A percentile compares a stretch with the other conserved stretches of the same genome.
These are phyloP conservation scores for Onthophagus taurus DNA, from an alignment of 1,140 invertebrate species.

Conservation along the genomic window DNA sequence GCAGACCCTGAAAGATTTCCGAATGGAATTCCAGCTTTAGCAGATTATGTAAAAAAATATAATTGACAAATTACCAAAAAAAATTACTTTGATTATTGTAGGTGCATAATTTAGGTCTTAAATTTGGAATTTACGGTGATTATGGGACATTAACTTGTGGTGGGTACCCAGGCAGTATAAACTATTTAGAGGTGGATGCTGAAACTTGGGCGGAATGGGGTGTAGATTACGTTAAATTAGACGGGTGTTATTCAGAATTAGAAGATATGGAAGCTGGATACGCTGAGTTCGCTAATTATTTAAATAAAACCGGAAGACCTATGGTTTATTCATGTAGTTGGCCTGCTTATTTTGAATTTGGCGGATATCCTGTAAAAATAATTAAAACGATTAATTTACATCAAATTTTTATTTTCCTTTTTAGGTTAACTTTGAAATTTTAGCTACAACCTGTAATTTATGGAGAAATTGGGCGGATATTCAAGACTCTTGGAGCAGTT, in stretches of 20 bases:
- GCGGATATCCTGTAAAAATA: slow-evolving; percentile 12
- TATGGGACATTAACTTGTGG: slow-evolving; percentile 75
- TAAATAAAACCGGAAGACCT: slow-evolving; percentile 70
- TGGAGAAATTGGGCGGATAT: slow-evolving; percentile 87
- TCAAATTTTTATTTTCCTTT: slow-evolving; percentile 22
- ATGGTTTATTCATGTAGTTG: slow-evolving; percentile 86
- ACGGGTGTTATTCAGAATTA: slow-evolving; percentile 71
- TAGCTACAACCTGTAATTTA: slow-evolving; percentile 68
- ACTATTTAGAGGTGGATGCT: slow-evolving; percentile 67
- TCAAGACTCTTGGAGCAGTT: slow-evolving; percentile 68
- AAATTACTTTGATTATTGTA: slow-evolving; percentile 31
- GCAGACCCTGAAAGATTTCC: slow-evolving; percentile 71
- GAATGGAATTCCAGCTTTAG: slow-evolving; percentile 66
- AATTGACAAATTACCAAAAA: not conserved
- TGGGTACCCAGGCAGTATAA: slow-evolving; percentile 75
- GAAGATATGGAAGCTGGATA: slow-evolving; percentile 41
- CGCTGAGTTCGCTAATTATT: slow-evolving; percentile 27
- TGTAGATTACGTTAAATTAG: slow-evolving; percentile 83
- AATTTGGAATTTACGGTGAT: slow-evolving; percentile 84
- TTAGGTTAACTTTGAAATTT: slow-evolving; percentile 60
- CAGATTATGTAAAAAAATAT: slow-evolving; percentile 63
- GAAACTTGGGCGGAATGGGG: slow-evolving; percentile 80
- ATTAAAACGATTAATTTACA: slow-evolving; percentile 7
- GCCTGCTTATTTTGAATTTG: slow-evolving; percentile 64
- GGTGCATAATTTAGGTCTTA: slow-evolving; percentile 70